phyloP scores from a whole-genome alignment of 2,888 invertebrate species.

The Gymnocheta viridis region DNA sequence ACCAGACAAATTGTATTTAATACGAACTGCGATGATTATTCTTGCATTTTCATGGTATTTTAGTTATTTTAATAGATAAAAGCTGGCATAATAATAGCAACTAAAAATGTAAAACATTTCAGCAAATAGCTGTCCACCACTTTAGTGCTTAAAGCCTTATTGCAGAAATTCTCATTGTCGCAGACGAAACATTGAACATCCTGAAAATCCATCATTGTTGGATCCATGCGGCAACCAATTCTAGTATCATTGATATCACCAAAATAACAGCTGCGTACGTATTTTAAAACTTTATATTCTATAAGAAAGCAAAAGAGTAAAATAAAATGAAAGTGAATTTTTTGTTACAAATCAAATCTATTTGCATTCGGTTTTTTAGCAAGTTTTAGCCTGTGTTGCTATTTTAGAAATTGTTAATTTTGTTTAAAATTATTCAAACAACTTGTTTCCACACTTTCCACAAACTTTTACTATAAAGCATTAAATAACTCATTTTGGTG shows the following conservation, averaged over 20 bases:
- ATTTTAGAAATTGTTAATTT: too few relatives aligned
- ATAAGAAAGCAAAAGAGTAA: conserved; percentile 29
- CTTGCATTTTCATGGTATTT: neutral
- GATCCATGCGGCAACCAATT: conserved; percentile 76
- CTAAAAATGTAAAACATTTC: conserved; percentile 3
- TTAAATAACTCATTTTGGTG: too few relatives aligned
- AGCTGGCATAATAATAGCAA: conserved; percentile 26
- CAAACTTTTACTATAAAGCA: too few relatives aligned
- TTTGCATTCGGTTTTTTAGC: too few relatives aligned
- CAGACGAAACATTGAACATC: conserved; percentile 76
- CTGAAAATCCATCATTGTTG: conserved; percentile 72
- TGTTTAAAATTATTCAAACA: too few relatives aligned
- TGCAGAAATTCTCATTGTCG: conserved; percentile 76
- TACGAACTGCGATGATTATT: neutral
- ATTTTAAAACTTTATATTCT: conserved; percentile 75
- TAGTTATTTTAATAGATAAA: neutral
- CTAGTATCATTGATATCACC: conserved; percentile 77
- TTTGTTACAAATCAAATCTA: neutral
- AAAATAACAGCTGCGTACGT: conserved; percentile 77
- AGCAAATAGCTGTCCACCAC: neutral
- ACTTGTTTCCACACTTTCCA: too few relatives aligned
- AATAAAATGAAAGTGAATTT: neutral
- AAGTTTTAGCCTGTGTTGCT: too few relatives aligned
- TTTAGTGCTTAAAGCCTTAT: conserved; percentile 67
- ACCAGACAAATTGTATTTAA: neutral